These are phyloP conservation scores for Plebejus anna DNA, from an alignment of 2,888 invertebrate genomes.

Conservation along the genomic window DNA sequence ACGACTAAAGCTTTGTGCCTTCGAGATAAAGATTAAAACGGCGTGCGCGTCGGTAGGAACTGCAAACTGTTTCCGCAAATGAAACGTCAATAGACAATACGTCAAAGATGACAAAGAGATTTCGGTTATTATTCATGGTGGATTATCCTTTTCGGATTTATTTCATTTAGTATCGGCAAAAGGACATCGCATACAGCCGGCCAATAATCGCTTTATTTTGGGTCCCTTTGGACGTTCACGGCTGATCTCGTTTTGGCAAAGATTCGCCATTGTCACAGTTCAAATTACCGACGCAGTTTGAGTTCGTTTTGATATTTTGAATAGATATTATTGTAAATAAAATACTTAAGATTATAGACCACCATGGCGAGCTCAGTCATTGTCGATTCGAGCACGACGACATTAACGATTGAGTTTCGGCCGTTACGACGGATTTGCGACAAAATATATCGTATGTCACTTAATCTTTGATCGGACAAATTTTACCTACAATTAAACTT, in stretches of 20 bases:
- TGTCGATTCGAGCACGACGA: constrained; percentile 13
- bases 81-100: constrained; percentile 67
- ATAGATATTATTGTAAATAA: constrained; percentile 55
- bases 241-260: constrained; percentile 65
- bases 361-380: constrained; percentile 41
- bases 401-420: constrained; percentile 14
- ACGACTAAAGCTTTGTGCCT: neutral
- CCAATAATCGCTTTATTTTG: constrained; percentile 63
- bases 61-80: constrained; percentile 18
- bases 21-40: constrained; percentile 16
- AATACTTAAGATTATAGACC: constrained; percentile 54
- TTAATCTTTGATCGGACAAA: neutral
- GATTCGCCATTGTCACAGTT: constrained; percentile 50
- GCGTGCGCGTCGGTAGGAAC: no score
- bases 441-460: neutral
- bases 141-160: constrained; percentile 64
- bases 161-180: constrained; percentile 58
- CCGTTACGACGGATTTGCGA: neutral
- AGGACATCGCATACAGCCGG: constrained; percentile 60
- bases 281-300: constrained; percentile 63
- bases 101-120: constrained; percentile 69
- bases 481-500: constrained; percentile 6
- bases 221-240: constrained; percentile 48
- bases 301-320: constrained; percentile 45
- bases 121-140: constrained; percentile 73